Percentiles rank a stretch among this genome's conserved stretches.
Conservation (phyloP, 2,888 invertebrate species). For the Cantharis nigra region DNA sequence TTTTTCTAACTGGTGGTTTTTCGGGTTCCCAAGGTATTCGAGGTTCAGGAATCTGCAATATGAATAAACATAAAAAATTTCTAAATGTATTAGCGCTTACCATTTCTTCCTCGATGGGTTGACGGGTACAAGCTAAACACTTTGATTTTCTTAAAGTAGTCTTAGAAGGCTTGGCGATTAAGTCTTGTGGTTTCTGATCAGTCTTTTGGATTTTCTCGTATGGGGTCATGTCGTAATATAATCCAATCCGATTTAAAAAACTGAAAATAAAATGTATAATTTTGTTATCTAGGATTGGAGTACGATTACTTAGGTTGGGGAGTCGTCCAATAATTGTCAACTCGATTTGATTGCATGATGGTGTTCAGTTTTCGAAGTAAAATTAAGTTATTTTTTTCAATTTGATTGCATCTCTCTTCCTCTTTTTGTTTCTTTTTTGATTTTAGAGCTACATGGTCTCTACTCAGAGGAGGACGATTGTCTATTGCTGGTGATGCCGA, state of each 20-base stretch:
- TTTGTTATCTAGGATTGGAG: slow-evolving; percentile 1
- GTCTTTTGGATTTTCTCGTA: slow-evolving; percentile 8
- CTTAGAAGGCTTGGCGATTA: slow-evolving; percentile 6
- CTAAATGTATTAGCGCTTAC: neutral
- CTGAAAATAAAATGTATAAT: slow-evolving; percentile 28
- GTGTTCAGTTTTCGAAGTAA: slow-evolving; percentile 68
- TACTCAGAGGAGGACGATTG: slow-evolving; percentile 63
- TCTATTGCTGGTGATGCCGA: slow-evolving; percentile 72
- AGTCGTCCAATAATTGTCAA: slow-evolving; percentile 70
- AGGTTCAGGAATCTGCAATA: slow-evolving; percentile 51
- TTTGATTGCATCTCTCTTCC: slow-evolving; percentile 66
- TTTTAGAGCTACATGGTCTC: slow-evolving; percentile 70
- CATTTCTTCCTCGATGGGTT: neutral
- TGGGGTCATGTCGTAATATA: slow-evolving; percentile 22
- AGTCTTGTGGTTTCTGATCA: slow-evolving; percentile 8
- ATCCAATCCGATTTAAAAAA: slow-evolving; percentile 38
- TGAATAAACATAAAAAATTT: neutral
- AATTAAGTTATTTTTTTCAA: slow-evolving; percentile 71
- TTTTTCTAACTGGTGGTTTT: slow-evolving; percentile 40
- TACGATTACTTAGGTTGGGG: slow-evolving; percentile 63
- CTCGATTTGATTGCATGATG: slow-evolving; percentile 69
- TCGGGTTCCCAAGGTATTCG: slow-evolving; percentile 54
- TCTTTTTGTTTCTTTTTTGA: slow-evolving; percentile 73
- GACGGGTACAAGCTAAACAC: slow-evolving; percentile 45
- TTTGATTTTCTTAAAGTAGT: slow-evolving; percentile 41